Conservation (phyloP, 2,113 vertebrate genomes). For the Nicator chloris region DNA sequence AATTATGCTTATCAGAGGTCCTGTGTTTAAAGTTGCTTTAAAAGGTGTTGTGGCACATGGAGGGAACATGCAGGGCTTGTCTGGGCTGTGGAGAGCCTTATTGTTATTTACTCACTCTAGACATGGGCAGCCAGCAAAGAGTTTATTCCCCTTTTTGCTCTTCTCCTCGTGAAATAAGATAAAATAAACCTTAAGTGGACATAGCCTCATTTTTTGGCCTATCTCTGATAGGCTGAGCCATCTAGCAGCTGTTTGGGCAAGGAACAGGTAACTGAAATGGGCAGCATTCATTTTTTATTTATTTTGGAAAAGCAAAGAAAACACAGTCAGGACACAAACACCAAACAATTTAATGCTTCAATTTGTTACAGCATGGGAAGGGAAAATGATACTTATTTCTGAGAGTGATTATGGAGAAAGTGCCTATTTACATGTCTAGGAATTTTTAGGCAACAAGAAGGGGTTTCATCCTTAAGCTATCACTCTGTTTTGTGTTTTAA, state of each 20-base stretch:
- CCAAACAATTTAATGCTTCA: not conserved
- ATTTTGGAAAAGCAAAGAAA: not conserved
- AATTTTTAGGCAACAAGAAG: not conserved
- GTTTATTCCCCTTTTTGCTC: not conserved
- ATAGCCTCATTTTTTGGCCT: not conserved
- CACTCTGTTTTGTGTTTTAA: not conserved
- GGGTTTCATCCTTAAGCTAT: not conserved
- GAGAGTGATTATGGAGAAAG: not conserved
- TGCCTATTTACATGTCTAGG: not conserved
- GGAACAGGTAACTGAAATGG: not conserved
- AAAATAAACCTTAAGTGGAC: not conserved
- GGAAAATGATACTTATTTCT: not conserved
- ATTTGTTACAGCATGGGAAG: not conserved
- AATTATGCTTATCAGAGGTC: not conserved
- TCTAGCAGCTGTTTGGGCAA: not conserved
- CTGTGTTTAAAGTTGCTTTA: not conserved
- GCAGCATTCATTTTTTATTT: not conserved
- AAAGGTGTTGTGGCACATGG: not conserved
- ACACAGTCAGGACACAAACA: too few species aligned
- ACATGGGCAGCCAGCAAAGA: not conserved
- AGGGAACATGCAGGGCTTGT: not conserved
- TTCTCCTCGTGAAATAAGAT: not conserved
- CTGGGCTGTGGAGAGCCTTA: not conserved
- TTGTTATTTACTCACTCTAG: not conserved
- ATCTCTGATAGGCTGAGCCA: not conserved